Base-by-base conservation (phyloP, 2,888 invertebrate species). In the Dryococelus australis region DNA sequence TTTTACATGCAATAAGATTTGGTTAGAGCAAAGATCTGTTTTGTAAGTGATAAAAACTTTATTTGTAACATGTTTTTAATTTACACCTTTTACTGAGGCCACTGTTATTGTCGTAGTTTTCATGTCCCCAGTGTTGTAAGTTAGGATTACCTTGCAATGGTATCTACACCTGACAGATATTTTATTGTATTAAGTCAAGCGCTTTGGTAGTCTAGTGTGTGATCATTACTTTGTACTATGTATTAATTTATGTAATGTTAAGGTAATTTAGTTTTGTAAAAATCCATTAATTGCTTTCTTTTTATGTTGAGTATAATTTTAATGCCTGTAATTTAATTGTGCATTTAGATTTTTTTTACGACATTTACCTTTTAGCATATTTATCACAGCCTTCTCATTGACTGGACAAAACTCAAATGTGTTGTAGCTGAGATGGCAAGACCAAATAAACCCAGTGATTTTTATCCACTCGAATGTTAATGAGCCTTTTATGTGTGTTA, bases 231-330 rank as follows among this genome's bases (percentile, higher is more conserved):
- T 65, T 65, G 65, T 65, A n/a, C 24, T 5, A n/a, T n/a, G n/a
- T n/a, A n/a, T 65, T 65, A 65, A 65, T 65, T 65, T 65, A 65
- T 65, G 65, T 65, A 65, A n/a, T n/a, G 65, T 65, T 65, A 65
- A 65, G 65, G 65, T 65, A 65, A 65, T n/a, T 8, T 65, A 65
- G 65, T 20, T 65, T 65, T 65, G 4, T 24, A 16, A 65, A 65
- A n/a, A 65, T 3, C 20, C 65, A 65, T 65, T 65, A 47, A 47
- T 47, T 65, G 20, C 20, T 65, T 65, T 20, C 8, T n/a, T 65
- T 65, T 65, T 65, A 65, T 65, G 65, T 65, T 16, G 0, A 1
- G n/a, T n/a, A 65, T 65, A 65, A 65, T 65, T 65, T 65, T 65
- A n/a, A 24, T 65, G 65, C 10, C 20, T 65, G n/a, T 65, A 65